These are phyloP conservation scores for Erinaceus europaeus DNA, from an alignment of 2,113 vertebrate species.

Conservation along the genomic window DNA sequence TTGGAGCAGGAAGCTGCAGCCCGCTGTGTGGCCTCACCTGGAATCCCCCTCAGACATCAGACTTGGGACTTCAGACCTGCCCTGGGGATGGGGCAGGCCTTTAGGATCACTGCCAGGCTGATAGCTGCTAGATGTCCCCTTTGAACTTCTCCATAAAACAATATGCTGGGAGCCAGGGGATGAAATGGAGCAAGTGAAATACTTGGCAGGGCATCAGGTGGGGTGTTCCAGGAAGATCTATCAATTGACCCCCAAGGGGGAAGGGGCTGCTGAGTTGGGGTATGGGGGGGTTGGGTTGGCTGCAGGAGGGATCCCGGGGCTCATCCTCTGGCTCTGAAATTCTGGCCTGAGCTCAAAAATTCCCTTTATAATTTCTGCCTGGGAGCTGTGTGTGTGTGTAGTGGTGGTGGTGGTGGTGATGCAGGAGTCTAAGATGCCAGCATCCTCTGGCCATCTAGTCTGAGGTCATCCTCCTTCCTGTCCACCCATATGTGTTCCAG, in stretches of 20 bases:
- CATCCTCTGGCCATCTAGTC: not conserved
- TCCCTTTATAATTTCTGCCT: not conserved
- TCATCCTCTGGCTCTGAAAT: not conserved
- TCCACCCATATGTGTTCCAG: not conserved
- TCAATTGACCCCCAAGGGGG: not conserved
- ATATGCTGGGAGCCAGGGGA: not conserved
- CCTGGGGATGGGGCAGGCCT: not conserved
- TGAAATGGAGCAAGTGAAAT: not conserved
- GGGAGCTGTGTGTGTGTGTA: no score
- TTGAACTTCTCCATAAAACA: constrained; percentile 21
- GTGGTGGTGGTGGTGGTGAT: no score
- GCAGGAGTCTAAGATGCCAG: not conserved
- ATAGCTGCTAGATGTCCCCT: not conserved
- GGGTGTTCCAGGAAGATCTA: not conserved
- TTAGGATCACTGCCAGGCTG: not conserved
- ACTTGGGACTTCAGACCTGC: not conserved
- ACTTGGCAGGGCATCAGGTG: not conserved
- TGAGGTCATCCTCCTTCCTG: not conserved
- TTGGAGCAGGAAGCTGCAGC: not conserved
- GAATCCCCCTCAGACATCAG: not conserved
- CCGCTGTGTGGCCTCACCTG: not conserved
- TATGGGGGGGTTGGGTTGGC: accelerated
- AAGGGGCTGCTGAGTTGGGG: not conserved
- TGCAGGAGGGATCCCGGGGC: no score
- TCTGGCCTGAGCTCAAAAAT: not conserved